Evolutionary conservation across 2,113 vertebrate species (phyloP), one percentile per base, ranked within the genome.

Genomic region (Ploceus nigricollis): DNA sequence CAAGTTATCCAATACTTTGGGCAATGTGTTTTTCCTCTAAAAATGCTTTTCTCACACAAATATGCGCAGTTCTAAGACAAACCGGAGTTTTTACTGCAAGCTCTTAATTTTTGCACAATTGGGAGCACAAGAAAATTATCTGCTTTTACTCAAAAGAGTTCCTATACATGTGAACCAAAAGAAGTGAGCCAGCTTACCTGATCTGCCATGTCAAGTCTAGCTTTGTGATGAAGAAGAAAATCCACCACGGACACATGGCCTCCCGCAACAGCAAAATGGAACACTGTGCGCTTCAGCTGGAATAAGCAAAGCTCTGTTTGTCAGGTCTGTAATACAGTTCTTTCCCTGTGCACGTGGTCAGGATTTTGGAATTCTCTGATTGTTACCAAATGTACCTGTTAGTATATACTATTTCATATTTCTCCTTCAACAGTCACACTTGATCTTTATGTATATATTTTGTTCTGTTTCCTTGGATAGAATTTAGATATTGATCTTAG

Each of bases 211-310:
- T 99, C 99, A 91, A 99, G 96, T 61, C 98, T 98, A 79, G 98
- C 99, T 97, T 99, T 98, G 81, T 98, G 98, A 89, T 91, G 97
- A 21, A 99, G 98, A 88, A 99, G 98, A 90, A 98, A 96, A 92
- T 98, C 93, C 66, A 99, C 98, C 1, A 97, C 98, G 1, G 98
- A 98, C 10, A 93, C 56, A 69, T 98, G 97, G 89, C 96, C 98
- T 82, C 98, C 97, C 2, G 98, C 99, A 30, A 98, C 98, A 14
- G 98, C 99, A 89, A 98, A 99, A 94, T 99, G 99, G 69, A 99
- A 96, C 0, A 98, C 98, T 7, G 98, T 99, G 33, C 98, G 97
- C 42, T 98, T 95, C 48, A 99, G 94, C 99, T 99, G 95, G 92
- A 96, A 96, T 22, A 89, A 94, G 64, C 22, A 96, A 50, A 81